Evolutionary conservation across 2,888 invertebrate species (phyloP), one percentile per base, ranked within the genome.

Genomic region (Marronus borbonicus): DNA sequence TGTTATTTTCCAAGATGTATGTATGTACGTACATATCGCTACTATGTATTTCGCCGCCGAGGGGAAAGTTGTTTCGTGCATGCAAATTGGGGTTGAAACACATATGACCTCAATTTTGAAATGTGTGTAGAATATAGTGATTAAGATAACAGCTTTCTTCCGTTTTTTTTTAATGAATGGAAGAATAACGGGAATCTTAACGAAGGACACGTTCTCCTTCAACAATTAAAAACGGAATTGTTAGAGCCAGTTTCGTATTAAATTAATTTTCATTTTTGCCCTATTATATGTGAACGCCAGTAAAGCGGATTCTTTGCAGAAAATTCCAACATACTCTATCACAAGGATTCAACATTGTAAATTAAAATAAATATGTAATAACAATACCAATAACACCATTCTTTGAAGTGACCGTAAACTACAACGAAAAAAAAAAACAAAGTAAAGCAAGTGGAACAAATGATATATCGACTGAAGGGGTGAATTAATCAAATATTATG

Each of bases 401-500:
- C 17, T 58, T 17, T 10, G 2, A 58, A 58, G 52, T 7, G 7
- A 52, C 7, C 14, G n/a, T 52, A 52, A 17, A 52, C 14, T 17
- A 14, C 17, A 10, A 58, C 8, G 10, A 58, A 3, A 58, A 58
- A 20, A 58, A 20, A 20, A 20, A 17, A 20, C 1, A 24, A 0
- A 55, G 17, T 17, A 58, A 36, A n/a, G 55, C 20, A 20, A 58
- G 10, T 4, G 20, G n/a, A 24, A 24, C 44, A 44, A 24, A 74
- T 28, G 72, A 74, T 44, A 62, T 74, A 68, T 68, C 50, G 62
- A 50, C 49, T 49, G 20, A 20, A 20, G n/a, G 44, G 31, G 28
- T 39, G 49, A 24, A 62, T 74, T 74, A 74, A 44, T 74, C 72
- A 60, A 74, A 60, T 60, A 74, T 74, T 60, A 58, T 70, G 12